Conservation (phyloP, 1,140 invertebrate genomes). For the Drosophila murphyi region DNA sequence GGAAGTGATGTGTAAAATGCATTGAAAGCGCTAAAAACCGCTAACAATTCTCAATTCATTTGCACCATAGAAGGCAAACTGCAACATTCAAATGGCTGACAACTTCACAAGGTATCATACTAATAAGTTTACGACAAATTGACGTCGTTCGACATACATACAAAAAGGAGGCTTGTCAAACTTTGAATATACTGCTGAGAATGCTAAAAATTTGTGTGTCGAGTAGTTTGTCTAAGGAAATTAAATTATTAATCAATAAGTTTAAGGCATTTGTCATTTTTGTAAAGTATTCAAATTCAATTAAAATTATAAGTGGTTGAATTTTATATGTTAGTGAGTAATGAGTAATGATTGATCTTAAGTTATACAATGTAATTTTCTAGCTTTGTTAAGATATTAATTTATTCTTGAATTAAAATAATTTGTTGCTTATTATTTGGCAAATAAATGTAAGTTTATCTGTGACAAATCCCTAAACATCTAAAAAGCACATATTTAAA, state of each 20-base stretch:
- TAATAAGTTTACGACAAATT: constrained; percentile 71
- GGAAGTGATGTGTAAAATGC: constrained; percentile 53
- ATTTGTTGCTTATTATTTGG: too few relatives aligned
- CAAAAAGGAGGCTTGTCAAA: constrained; percentile 33
- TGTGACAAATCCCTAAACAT: not conserved
- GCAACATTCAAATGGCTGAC: constrained; percentile 38
- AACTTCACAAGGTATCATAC: constrained; percentile 57
- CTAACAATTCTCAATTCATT: constrained; percentile 29
- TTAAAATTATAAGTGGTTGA: too few relatives aligned
- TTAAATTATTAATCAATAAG: not conserved
- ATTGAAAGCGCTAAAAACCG: constrained; percentile 16
- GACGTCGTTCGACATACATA: constrained; percentile 22
- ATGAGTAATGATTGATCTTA: too few relatives aligned
- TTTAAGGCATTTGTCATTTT: not conserved
- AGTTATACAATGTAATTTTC: too few relatives aligned
- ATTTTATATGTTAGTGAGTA: too few relatives aligned
- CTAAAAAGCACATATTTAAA: constrained; percentile 1
- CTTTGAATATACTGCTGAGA: not conserved
- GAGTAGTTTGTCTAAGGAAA: not conserved
- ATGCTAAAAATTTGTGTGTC: not conserved
- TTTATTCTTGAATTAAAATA: not conserved
- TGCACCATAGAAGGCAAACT: constrained; percentile 30
- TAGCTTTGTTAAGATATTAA: not conserved
- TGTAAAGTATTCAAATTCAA: too few relatives aligned
- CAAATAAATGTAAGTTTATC: too few relatives aligned